A percentile compares a stretch with the other conserved stretches of the same genome.
phyloP scores from a whole-genome alignment of 2,888 invertebrate species.

The Xestia sexstrigata region DNA sequence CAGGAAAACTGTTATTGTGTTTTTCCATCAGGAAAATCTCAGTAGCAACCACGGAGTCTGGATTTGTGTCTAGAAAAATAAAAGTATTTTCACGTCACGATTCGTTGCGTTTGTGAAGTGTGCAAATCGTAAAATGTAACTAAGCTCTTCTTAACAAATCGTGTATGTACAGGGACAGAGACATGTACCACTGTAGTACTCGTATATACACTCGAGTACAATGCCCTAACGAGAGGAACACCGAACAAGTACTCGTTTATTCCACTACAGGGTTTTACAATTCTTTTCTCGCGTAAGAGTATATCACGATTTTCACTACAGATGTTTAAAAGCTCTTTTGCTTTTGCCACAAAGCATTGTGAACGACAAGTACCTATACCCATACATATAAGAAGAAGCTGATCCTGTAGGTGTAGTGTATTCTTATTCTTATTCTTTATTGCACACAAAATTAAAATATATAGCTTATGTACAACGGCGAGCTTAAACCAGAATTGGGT shows the following conservation, averaged over 20 bases:
- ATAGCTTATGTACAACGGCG: too few relatives aligned
- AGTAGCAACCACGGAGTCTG: background rate
- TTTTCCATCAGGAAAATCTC: background rate
- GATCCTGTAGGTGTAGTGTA: too few relatives aligned
- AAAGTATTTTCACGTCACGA: background rate
- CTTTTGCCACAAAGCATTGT: background rate
- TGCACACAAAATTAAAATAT: too few relatives aligned
- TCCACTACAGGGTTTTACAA: background rate
- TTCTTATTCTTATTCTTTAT: too few relatives aligned
- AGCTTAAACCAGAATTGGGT: too few relatives aligned
- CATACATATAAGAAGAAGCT: background rate
- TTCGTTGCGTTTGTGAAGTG: background rate
- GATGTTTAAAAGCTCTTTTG: background rate
- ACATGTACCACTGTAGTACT: background rate
- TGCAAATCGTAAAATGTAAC: conserved; percentile 22
- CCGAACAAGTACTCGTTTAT: conserved; percentile 24
- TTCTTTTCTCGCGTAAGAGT: background rate
- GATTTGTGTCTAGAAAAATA: background rate
- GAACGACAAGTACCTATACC: background rate
- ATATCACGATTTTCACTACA: background rate
- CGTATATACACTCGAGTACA: conserved; percentile 3
- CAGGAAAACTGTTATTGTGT: background rate
- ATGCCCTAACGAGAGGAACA: conserved; percentile 19
- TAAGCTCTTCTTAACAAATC: conserved; percentile 40
- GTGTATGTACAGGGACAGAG: background rate